phyloP scores from a whole-genome alignment of 2,888 invertebrate genomes.

The Drosophila heteroneura region DNA sequence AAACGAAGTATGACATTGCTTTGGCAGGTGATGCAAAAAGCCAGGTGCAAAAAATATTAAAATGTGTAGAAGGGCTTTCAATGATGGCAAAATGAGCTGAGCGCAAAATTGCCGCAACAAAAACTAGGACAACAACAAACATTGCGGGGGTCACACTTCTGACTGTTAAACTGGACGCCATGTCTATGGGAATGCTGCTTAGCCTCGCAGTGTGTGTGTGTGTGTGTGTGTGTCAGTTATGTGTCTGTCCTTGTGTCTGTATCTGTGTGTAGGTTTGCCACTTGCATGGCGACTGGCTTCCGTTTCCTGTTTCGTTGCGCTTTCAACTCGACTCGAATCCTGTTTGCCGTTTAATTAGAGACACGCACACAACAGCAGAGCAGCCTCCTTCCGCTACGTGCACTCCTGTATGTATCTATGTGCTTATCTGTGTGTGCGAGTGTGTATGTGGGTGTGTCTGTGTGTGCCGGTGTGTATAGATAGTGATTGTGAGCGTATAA shows the following conservation, averaged over 20 bases:
- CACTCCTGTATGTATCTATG: slow-evolving; percentile 38
- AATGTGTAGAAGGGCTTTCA: slow-evolving; percentile 49
- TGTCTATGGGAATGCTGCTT: slow-evolving; percentile 68
- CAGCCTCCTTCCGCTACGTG: slow-evolving; percentile 75
- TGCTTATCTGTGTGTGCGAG: slow-evolving; percentile 16
- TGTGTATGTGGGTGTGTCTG: slow-evolving; percentile 18
- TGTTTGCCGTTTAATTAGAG: slow-evolving; percentile 81
- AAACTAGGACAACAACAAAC: slow-evolving; percentile 16
- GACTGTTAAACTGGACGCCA: slow-evolving; percentile 48
- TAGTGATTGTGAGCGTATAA: slow-evolving; percentile 76
- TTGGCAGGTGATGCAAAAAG: slow-evolving; percentile 44
- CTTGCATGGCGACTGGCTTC: slow-evolving; percentile 78
- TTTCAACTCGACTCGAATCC: slow-evolving; percentile 81
- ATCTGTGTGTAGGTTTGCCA: slow-evolving; percentile 45
- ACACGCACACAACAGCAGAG: slow-evolving; percentile 71
- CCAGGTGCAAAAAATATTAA: slow-evolving; percentile 37
- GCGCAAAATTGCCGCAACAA: slow-evolving; percentile 50
- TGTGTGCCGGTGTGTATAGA: slow-evolving; percentile 44
- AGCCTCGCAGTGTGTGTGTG: slow-evolving; percentile 52
- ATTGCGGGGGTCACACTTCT: slow-evolving; percentile 45
- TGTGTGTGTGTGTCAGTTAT: slow-evolving; percentile 23
- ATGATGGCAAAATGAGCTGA: slow-evolving; percentile 71
- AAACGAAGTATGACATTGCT: slow-evolving; percentile 37
- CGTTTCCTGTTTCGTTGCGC: slow-evolving; percentile 81
- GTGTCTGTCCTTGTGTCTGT: slow-evolving; percentile 20